Base-by-base conservation (phyloP, 2,113 vertebrate species). In the Lontra canadensis region DNA sequence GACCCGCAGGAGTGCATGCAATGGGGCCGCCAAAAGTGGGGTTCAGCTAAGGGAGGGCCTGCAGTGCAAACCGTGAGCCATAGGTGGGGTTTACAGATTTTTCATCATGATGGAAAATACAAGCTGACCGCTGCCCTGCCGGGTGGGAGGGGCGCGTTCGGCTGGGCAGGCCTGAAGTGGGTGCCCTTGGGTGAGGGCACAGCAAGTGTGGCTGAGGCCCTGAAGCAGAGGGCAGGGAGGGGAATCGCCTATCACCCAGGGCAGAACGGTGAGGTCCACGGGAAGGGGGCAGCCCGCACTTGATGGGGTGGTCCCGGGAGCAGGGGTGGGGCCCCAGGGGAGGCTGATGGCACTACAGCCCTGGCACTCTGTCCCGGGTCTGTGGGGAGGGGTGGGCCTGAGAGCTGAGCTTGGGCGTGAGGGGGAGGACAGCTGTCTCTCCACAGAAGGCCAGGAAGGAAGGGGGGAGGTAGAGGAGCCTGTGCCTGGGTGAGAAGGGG, bases 391-490 rank as follows among this genome's bases (percentile, higher is more conserved):
- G 42, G 18, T 73, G 34, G 55, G 55, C n/a, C 11, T 15, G 59
- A 47, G 63, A 59, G 13, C 39, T 36, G 11, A 81, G 34, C 63
- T n/a, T 36, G 5, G 31, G 49, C 23, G 7, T 7, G 18, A 44
- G 13, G 34, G 36, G 44, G 29, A 29, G 23, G 39, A 42, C 49
- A 69, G 49, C 65, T 57, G 59, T 42, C 44, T 23, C 26, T 79
- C 71, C 20, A 36, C 63, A 67, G 65, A 9, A 39, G 7, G 10
- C 7, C 0, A 23, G 67, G n/a, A 21, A 74, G 61, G n/a, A 23
- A 4, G 15, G 1, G 15, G 4, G 17, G 42, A 26, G 31, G n/a
- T 7, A 23, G 52, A 15, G 26, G 55, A n/a, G 4, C 4, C 4
- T 42, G 2, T 4, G 17, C 34, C 44, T 29, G 3, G 8, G 2